phyloP scores from a whole-genome alignment of 2,888 invertebrate species.

The Megalurothrips usitatus region DNA sequence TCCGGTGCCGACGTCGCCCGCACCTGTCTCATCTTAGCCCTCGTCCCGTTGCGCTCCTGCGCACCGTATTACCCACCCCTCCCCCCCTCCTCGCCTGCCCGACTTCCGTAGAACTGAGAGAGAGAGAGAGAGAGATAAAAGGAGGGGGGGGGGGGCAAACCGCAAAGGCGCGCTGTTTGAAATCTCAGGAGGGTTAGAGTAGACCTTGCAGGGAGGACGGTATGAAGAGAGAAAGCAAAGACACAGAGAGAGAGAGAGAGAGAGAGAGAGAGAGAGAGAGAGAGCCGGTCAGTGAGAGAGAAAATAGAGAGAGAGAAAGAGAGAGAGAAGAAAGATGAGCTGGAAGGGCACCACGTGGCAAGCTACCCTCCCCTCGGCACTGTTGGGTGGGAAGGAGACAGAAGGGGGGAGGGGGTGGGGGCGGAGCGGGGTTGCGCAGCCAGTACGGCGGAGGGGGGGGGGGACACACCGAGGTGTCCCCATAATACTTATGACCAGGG shows the following conservation, averaged over 20 bases:
- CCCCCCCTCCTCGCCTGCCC: background rate
- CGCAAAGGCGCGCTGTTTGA: background rate
- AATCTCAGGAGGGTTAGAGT: background rate
- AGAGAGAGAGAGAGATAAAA: no score
- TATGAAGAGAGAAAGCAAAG: background rate
- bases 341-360: background rate
- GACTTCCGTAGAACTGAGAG: no score
- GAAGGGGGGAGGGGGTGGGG: background rate
- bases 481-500: conserved; percentile 26
- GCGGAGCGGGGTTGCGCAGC: background rate
- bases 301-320: background rate
- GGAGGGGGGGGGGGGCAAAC: no score
- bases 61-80: background rate
- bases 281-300: background rate
- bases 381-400: no score
- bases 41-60: background rate
- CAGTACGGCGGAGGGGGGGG: background rate
- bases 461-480: conserved; percentile 3
- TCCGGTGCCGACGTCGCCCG: background rate
- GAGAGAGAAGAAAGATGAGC: background rate
- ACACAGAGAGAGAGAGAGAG: background rate
- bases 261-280: background rate
- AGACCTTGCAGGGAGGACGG: background rate
- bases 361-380: background rate
- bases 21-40: background rate